phyloP scores from a whole-genome alignment of 2,797 vertebrate genomes.

The Sarcoramphus papa region DNA sequence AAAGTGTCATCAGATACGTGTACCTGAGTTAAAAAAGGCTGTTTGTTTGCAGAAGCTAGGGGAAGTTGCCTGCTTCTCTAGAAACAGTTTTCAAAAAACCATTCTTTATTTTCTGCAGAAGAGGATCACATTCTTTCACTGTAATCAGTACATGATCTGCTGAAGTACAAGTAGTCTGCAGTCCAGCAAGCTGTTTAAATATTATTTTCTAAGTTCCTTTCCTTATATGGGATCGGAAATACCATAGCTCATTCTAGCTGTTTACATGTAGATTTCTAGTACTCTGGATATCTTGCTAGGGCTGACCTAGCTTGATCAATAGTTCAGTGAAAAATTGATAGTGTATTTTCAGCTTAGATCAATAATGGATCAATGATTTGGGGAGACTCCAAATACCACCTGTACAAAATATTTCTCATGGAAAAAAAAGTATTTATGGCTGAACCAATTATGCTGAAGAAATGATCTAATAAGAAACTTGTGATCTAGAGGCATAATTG shows the following conservation, averaged over 20 bases:
- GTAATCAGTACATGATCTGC: background rate
- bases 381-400: background rate
- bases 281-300: background rate
- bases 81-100: background rate
- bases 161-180: background rate
- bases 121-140: background rate
- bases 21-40: background rate
- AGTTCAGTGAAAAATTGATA: background rate
- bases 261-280: background rate
- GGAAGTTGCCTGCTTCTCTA: background rate
- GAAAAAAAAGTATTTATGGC: background rate
- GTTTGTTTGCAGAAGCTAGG: background rate
- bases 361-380: background rate
- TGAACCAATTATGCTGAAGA: background rate
- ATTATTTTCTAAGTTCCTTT: conserved; percentile 9
- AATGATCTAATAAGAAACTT: background rate
- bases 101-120: background rate
- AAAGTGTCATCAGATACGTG: rapidly evolving
- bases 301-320: background rate
- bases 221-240: background rate
- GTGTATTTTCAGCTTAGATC: background rate
- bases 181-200: background rate
- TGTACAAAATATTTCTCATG: background rate
- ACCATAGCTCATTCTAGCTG: background rate
- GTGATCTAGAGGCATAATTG: background rate